A percentile compares a stretch with the other conserved stretches of the same genome.
These are phyloP conservation scores for Haemorhous mexicanus DNA, from an alignment of 2,113 vertebrate genomes.

Conservation along the genomic window DNA sequence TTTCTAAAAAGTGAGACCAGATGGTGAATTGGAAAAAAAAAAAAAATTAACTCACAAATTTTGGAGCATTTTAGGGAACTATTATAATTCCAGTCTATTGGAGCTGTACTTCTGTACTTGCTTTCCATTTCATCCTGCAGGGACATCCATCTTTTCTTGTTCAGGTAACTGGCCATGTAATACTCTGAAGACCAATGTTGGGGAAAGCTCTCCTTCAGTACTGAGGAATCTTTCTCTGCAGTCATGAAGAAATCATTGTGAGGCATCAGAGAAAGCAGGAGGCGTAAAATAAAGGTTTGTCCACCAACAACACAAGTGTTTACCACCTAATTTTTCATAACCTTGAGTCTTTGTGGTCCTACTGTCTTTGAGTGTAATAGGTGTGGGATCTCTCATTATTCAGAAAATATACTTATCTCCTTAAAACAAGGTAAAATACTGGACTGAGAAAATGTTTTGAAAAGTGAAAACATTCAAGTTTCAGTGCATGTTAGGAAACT, in stretches of 20 bases:
- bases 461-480: background rate
- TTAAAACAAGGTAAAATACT: background rate
- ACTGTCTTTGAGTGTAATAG: background rate
- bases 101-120: too few species aligned
- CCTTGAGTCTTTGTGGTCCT: background rate
- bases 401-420: background rate
- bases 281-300: background rate
- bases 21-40: background rate
- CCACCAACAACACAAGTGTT: too few species aligned
- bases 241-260: background rate
- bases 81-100: background rate
- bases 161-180: background rate
- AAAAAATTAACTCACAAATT: background rate
- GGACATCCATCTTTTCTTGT: background rate
- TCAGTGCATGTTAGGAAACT: background rate
- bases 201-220: background rate
- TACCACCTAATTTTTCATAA: background rate
- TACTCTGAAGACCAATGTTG: background rate
- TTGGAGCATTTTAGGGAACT: background rate
- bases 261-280: background rate
- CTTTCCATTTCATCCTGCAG: background rate
- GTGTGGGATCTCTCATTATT: background rate
- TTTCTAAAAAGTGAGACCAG: background rate
- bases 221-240: background rate
- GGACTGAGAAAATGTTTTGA: background rate